A percentile compares a stretch with the other conserved stretches of the same genome.
phyloP scores from a whole-genome alignment of 1,140 invertebrate genomes.

The Penaeus japonicus region DNA sequence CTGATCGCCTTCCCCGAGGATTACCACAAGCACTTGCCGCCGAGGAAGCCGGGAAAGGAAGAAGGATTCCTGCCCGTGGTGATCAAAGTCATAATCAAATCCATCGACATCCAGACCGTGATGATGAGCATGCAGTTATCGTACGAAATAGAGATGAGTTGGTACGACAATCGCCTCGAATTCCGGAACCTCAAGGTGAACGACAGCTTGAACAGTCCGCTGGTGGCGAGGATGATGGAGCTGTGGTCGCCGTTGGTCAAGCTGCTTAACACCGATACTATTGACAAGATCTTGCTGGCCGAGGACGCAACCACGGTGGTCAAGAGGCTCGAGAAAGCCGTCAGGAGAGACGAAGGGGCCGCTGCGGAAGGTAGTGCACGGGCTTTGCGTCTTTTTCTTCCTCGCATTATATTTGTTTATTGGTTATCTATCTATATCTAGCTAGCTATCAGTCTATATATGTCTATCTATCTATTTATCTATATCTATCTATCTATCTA shows the following conservation, averaged over 20 bases:
- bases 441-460: background rate
- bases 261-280: constrained; percentile 51
- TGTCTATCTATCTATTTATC: constrained; percentile 19
- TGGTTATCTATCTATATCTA: no score
- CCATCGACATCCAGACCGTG: constrained; percentile 51
- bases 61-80: constrained; percentile 31
- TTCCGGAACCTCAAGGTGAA: constrained; percentile 44
- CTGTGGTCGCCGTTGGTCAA: constrained; percentile 46
- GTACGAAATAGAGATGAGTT: constrained; percentile 50
- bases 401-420: background rate
- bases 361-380: constrained; percentile 28
- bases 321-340: background rate
- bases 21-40: constrained; percentile 39
- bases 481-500: constrained; percentile 17
- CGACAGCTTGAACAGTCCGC: constrained; percentile 36
- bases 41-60: constrained; percentile 29
- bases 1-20: constrained; percentile 44
- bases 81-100: constrained; percentile 39
- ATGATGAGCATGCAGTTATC: constrained; percentile 52
- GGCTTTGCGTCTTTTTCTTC: no score
- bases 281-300: constrained; percentile 38
- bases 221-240: constrained; percentile 33
- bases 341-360: constrained; percentile 30
- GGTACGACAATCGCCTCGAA: constrained; percentile 51
- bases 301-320: constrained; percentile 38